Conservation (phyloP, 2,113 vertebrate species). For the Campylomormyrus tamandua region DNA sequence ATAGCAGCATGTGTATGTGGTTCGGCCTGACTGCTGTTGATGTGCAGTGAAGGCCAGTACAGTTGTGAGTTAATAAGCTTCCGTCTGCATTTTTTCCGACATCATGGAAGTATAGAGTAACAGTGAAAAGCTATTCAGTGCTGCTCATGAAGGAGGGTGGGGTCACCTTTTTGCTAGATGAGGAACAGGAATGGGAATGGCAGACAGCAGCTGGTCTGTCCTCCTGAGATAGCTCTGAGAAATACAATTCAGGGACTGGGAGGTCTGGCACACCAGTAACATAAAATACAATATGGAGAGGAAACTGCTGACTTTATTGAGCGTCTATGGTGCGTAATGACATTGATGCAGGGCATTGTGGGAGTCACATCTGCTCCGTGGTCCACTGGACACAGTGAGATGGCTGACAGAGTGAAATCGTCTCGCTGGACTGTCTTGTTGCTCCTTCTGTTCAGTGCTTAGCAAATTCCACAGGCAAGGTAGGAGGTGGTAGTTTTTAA, state of each 20-base stretch:
- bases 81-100: background rate
- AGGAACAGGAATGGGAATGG: background rate
- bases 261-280: background rate
- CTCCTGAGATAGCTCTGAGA: background rate
- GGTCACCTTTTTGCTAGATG: background rate
- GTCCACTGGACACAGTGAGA: background rate
- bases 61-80: background rate
- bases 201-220: background rate
- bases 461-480: background rate
- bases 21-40: background rate
- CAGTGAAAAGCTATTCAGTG: background rate
- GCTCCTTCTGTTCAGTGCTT: background rate
- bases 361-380: background rate
- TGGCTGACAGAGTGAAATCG: background rate
- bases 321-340: background rate
- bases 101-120: background rate
- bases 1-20: background rate
- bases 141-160: background rate
- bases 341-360: background rate
- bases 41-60: background rate
- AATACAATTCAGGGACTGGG: background rate
- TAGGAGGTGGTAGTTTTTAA: background rate
- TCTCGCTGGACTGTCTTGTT: background rate
- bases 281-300: background rate
- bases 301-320: background rate